phyloP scores from a whole-genome alignment of 2,888 invertebrate genomes.

The Malthinus seriepunctatus region DNA sequence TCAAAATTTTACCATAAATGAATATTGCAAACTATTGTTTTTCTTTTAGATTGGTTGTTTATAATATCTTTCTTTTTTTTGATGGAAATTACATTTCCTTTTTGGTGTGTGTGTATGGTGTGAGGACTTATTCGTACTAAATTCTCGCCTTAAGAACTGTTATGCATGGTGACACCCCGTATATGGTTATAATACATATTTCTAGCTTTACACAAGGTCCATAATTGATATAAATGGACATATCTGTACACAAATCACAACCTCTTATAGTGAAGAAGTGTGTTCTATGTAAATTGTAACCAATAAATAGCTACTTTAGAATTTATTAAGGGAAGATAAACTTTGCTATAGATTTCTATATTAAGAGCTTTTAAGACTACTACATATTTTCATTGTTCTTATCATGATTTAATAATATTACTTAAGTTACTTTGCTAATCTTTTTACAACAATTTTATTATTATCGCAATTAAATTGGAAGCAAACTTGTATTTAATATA shows the following conservation, averaged over 20 bases:
- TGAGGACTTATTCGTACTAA: constrained; percentile 20
- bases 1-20: no score
- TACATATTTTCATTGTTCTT: constrained; percentile 36
- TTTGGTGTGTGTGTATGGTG: constrained; percentile 8
- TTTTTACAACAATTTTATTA: constrained; percentile 22
- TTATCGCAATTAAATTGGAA: constrained; percentile 11
- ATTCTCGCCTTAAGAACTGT: constrained; percentile 25
- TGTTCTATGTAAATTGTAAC: constrained; percentile 50
- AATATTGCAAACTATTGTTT: no score
- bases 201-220: constrained; percentile 33
- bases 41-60: no score
- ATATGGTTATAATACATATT: constrained; percentile 33
- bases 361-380: constrained; percentile 37
- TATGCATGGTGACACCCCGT: constrained; percentile 28
- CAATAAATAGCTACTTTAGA: constrained; percentile 46
- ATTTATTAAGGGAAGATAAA: constrained; percentile 43
- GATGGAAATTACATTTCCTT: constrained; percentile 15
- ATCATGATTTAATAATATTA: constrained; percentile 39
- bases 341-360: constrained; percentile 40
- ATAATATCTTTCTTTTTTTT: background rate
- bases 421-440: constrained; percentile 37
- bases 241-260: constrained; percentile 38
- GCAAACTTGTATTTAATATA: no score
- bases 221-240: constrained; percentile 43
- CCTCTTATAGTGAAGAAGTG: constrained; percentile 49